Evolutionary conservation across 2,888 invertebrate genomes (phyloP), one percentile per base, ranked within the genome.

Genomic region (Andrena bicolor): DNA sequence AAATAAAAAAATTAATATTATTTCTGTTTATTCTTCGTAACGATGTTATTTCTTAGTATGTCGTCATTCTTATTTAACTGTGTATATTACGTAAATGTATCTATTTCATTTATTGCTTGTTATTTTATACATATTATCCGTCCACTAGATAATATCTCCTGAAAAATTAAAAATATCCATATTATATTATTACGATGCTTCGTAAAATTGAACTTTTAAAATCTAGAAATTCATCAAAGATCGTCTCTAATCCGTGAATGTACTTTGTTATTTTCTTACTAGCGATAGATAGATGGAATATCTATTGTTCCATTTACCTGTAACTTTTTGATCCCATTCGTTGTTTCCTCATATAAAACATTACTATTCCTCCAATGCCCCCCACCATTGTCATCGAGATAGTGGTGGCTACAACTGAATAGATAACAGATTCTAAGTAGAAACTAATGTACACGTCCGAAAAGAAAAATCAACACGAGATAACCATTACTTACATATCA

Each of bases 141-240:
- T 66, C 79, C 80, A 83, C 49, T 41, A 60, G 73, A 88, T 86
- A 84, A 87, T 86, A 87, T 20, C 65, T 74, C 84, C 86, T 87
- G 84, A 81, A 88, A 88, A 56, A 87, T 83, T 71, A n/a, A 81
- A 82, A 77, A 85, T 69, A 77, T 23, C 53, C 76, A 77, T 41
- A 8, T 79, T 76, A 70, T 35, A 58, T 79, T 51, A 73, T 53
- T 58, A 58, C 2, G 49, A 63, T 28, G 48, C 16, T 26, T 20
- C 23, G 13, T 23, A 58, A 13, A 26, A 10, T 51, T 58, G 13
- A 23, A 49, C 32, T 61, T 49, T 10, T 20, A 51, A 48, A 35
- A n/a, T 56, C 65, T n/a, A 53, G 56, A 41, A 41, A 1, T 60
- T 56, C 4, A 26, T 65, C 13, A n/a, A 65, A 49, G n/a, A 28